Evolutionary conservation across 2,797 vertebrate species (phyloP).

Genomic region (Antrozous pallidus): DNA sequence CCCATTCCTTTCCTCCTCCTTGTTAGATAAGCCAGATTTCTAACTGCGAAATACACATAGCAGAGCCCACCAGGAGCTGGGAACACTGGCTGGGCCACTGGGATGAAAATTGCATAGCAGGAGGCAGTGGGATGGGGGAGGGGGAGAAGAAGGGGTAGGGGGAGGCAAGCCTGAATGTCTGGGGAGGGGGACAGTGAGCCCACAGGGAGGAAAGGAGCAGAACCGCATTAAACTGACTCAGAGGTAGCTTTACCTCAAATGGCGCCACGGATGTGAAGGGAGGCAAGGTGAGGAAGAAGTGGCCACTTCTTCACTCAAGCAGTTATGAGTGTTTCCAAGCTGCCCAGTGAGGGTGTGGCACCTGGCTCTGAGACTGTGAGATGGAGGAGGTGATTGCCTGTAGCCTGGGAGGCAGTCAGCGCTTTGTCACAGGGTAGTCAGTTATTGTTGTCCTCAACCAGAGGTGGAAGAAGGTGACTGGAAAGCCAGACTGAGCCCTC

Average conservation of each 20-base stretch:
- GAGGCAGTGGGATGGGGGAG: not conserved
- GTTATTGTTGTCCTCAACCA: not conserved
- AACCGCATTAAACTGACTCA: not conserved
- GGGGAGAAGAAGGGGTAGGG: too few species aligned
- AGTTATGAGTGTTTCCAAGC: not conserved
- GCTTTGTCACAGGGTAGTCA: not conserved
- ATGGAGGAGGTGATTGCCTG: not conserved
- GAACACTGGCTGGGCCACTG: not conserved
- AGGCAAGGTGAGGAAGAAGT: not conserved
- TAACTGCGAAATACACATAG: not conserved
- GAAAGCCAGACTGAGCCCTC: not conserved
- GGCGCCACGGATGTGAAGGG: not conserved
- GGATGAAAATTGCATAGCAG: not conserved
- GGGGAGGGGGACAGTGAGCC: not conserved
- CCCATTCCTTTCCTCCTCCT: not conserved
- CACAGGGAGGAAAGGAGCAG: not conserved
- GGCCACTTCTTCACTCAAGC: not conserved
- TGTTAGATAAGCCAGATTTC: not conserved
- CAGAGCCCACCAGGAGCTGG: not conserved
- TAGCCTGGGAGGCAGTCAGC: not conserved
- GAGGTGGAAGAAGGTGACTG: not conserved
- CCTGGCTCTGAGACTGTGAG: not conserved
- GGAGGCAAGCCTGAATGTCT: not conserved
- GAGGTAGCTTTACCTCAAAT: slow-evolving; percentile 31
- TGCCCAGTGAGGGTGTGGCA: not conserved